Base-by-base conservation (phyloP, 2,797 vertebrate genomes). In the Spinibarbus caldwelli region DNA sequence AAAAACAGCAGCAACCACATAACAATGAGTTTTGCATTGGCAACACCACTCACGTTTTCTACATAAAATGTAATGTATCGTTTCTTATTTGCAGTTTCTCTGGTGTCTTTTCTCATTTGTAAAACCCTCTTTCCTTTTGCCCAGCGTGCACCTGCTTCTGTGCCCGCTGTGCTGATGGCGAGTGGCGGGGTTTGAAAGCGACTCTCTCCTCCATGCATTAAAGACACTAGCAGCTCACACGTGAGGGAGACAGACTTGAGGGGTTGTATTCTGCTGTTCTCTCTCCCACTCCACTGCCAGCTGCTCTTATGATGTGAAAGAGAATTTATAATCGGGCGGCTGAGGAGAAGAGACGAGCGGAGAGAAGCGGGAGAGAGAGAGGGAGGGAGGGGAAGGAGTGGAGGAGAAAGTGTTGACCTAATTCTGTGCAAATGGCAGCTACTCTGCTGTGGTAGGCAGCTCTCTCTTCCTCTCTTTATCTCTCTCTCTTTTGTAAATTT, bases 371-470 rank as follows among this genome's bases (percentile, higher is more conserved):
- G 57, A 78, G 66, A 70, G 76, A 47, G 45, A 78, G 80, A 38
- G 26, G 17, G 47, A 87, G 88, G 17, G 47, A 87, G 87, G 88
- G 87, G 59, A 87, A 90, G 90, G 90, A 81, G 36, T 52, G 57
- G 66, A 88, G 89, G 83, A 92, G 91, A 92, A 90, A 91, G 90
- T 90, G 92, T 92, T 95, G 95, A 95, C 95, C 94, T 94, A 94
- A 93, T 95, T 95, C 90, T 93, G 91, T 87, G 89, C 88, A 93
- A 95, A 94, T 93, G 94, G 92, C 91, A 90, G 91, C 89, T 91
- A 67, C 62, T 93, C 89, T 94, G 75, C 59, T 93, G 91, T 91
- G 85, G 86, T 89, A 93, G 92, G 91, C 91, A 90, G 92, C 88
- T 86, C 83, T 88, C 85, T 87, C 85, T 91, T n/a, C n/a, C 78